Base-by-base conservation (phyloP, 1,140 invertebrate species). In the Pantala flavescens region DNA sequence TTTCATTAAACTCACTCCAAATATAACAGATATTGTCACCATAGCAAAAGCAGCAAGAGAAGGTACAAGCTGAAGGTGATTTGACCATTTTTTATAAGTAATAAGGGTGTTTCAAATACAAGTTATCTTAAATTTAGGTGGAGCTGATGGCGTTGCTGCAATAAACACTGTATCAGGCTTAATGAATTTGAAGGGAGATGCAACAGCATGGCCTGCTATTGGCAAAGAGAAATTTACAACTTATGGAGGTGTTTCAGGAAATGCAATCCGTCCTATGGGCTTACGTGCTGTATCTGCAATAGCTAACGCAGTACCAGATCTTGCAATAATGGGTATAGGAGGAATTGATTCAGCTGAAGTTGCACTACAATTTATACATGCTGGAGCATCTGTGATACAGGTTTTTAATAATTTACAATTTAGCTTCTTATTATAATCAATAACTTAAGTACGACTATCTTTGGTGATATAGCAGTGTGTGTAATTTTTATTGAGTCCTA, bases 1-100 rank as follows among this genome's bases (percentile, higher is more conserved):
- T 84, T 99, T 99, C 84, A 89, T 97, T 2, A 99, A 99, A 84
- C 81, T 99, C 71, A 99, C 98, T 0, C 98, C 98, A 0, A 99
- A 99, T 82, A 96, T 99, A 0, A 99, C 97, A 0, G 91, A 98
- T 77, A 95, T 99, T 71, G 89, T 92, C 0, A 83, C 84, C 9
- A 96, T 99, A 78, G 97, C 98, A 0, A 85, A 81, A 79, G 98
- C 97, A 0, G 97, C 97, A 7, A 85, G 93, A 79, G 89, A 97
- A 87, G 95, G 93, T 89, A 84, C 78, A 5, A 14, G 1, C 12
- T 63, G n/a, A 16, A 63, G 49, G 55, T 74, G 24, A 14, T 19
- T 23, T 42, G 23, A 7, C 10, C 75, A 23, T 74, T 49, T 24
- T 72, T 71, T 49, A 23, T 71, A 55, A 14, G 72, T 73, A 16